Evolutionary conservation across 2,888 invertebrate genomes (phyloP).

Genomic region (Endomychus coccineus): DNA sequence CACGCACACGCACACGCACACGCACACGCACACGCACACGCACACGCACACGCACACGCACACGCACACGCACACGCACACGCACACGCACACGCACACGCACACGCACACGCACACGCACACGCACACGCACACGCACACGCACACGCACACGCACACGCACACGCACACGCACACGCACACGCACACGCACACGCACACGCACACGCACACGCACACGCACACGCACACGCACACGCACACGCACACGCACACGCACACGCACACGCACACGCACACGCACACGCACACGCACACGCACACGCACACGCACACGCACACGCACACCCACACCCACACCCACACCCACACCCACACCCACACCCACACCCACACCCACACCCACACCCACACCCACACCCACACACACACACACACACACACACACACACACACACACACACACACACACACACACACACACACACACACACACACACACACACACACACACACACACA

Average conservation of each 20-base stretch:
- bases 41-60: conserved; percentile 4
- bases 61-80: too few species aligned
- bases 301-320: conserved; percentile 12
- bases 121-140: conserved; percentile 10
- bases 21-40: conserved; percentile 4
- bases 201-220: conserved; percentile 14
- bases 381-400: too few species aligned
- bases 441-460: conserved; percentile 4
- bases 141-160: conserved; percentile 14
- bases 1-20: conserved; percentile 3
- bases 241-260: conserved; percentile 11
- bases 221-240: conserved; percentile 14
- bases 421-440: conserved; percentile 10
- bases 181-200: conserved; percentile 14
- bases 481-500: conserved; percentile 13
- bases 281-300: conserved; percentile 13
- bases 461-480: conserved; percentile 10
- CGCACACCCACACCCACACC: too few species aligned
- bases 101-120: too few species aligned
- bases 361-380: too few species aligned
- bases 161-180: conserved; percentile 14
- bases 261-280: conserved; percentile 11
- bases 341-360: too few species aligned
- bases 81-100: too few species aligned
- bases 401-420: too few species aligned